Percentiles rank a stretch among this genome's conserved stretches.
Evolutionary conservation across 2,888 invertebrate species (phyloP).

Genomic region (Chirona hameri): DNA sequence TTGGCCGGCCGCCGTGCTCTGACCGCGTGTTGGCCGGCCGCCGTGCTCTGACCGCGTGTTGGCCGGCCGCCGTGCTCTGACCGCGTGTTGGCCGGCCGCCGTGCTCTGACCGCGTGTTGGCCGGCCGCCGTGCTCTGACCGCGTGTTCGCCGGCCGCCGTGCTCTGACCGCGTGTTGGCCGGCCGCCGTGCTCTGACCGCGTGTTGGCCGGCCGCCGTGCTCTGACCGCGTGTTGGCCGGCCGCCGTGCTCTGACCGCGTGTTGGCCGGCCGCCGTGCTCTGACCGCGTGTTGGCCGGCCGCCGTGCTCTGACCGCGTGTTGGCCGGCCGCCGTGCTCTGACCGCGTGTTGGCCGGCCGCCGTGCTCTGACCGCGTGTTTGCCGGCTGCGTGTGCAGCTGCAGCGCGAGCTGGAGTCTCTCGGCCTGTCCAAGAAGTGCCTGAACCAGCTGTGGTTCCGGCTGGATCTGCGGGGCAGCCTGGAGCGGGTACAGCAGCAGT

Average conservation of each 20-base stretch:
- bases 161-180: no score
- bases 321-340: background rate
- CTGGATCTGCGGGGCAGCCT: conserved; percentile 22
- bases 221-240: no score
- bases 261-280: background rate
- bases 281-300: no score
- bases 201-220: background rate
- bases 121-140: background rate
- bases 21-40: background rate
- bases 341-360: background rate
- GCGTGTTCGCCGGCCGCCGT: background rate
- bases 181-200: background rate
- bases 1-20: background rate
- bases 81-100: background rate
- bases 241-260: background rate
- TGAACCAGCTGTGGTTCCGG: background rate
- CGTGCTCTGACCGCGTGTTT: background rate
- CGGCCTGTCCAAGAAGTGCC: background rate
- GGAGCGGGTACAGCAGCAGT: conserved; percentile 27
- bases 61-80: background rate
- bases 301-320: background rate
- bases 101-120: no score
- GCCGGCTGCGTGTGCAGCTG: background rate
- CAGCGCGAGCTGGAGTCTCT: background rate
- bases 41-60: no score